These are phyloP conservation scores for Lepidonotus clava DNA, from an alignment of 2,888 invertebrate genomes.

Conservation along the genomic window DNA sequence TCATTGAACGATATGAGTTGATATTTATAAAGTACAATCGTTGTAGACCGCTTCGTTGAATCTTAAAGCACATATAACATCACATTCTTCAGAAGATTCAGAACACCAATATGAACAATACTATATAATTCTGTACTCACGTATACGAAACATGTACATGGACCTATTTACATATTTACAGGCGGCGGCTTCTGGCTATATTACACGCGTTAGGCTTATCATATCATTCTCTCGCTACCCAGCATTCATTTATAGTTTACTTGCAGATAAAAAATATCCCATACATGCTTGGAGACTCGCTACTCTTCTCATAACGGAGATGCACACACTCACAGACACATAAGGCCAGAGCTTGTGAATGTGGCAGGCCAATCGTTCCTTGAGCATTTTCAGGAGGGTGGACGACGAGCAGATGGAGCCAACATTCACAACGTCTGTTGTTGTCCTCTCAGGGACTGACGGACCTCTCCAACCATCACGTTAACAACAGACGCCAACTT, in stretches of 20 bases:
- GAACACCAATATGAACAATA: background rate
- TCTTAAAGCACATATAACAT: background rate
- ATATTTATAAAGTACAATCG: background rate
- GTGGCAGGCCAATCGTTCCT: slow-evolving; percentile 23
- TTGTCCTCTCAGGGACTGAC: background rate
- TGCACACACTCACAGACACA: slow-evolving; percentile 1
- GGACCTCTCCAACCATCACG: background rate
- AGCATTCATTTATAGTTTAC: too few relatives aligned
- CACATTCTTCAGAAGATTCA: slow-evolving; percentile 9
- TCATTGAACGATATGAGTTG: slow-evolving; percentile 20
- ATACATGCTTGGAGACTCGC: background rate
- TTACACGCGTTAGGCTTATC: background rate
- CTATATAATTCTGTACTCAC: slow-evolving; percentile 1
- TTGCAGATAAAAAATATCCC: background rate
- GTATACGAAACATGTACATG: slow-evolving; percentile 8
- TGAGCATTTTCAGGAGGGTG: slow-evolving; percentile 28
- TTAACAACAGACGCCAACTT: background rate
- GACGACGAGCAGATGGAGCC: background rate
- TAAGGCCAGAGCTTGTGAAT: background rate
- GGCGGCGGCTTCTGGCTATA: background rate
- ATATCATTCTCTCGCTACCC: too few relatives aligned
- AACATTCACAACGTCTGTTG: background rate
- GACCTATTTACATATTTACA: slow-evolving; percentile 11
- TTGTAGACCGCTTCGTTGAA: background rate
- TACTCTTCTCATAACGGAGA: background rate